These are phyloP conservation scores for Ephialtes manifestator DNA, from an alignment of 2,888 invertebrate species.

Conservation along the genomic window DNA sequence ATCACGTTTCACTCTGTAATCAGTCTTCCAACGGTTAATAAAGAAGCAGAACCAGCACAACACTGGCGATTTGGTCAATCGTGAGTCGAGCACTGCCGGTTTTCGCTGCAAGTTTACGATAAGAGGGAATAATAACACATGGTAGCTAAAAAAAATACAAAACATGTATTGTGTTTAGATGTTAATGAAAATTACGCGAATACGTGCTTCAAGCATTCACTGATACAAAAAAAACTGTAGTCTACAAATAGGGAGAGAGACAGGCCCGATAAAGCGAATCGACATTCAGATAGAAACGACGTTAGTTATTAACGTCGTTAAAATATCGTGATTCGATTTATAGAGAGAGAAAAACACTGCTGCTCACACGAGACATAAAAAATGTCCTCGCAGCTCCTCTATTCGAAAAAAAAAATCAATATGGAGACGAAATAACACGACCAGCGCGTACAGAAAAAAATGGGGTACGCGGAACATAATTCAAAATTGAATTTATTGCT, in stretches of 20 bases:
- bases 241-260: constrained; percentile 18
- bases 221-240: constrained; percentile 11
- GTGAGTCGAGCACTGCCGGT: constrained; percentile 1
- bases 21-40: constrained; percentile 62
- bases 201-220: constrained; percentile 11
- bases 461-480: constrained; percentile 46
- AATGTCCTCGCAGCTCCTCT: constrained; percentile 50
- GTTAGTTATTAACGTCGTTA: constrained; percentile 1
- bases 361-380: constrained; percentile 22
- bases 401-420: constrained; percentile 1
- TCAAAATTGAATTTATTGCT: constrained; percentile 66
- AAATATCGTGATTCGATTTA: constrained; percentile 6
- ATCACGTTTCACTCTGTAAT: constrained; percentile 38
- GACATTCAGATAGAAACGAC: constrained; percentile 37
- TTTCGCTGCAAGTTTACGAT: constrained; percentile 14
- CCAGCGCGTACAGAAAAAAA: constrained; percentile 30
- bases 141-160: constrained; percentile 32
- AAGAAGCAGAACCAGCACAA: constrained; percentile 18
- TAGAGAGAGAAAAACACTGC: not conserved
- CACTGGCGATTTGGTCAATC: constrained; percentile 17
- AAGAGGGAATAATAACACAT: constrained; percentile 2
- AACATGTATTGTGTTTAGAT: constrained; percentile 43
- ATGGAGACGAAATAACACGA: constrained; percentile 30
- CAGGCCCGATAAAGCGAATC: constrained; percentile 48
- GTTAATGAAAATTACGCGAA: constrained; percentile 40